These are phyloP conservation scores for Bubo blakistoni DNA, from an alignment of 2,113 vertebrate species.

Conservation along the genomic window DNA sequence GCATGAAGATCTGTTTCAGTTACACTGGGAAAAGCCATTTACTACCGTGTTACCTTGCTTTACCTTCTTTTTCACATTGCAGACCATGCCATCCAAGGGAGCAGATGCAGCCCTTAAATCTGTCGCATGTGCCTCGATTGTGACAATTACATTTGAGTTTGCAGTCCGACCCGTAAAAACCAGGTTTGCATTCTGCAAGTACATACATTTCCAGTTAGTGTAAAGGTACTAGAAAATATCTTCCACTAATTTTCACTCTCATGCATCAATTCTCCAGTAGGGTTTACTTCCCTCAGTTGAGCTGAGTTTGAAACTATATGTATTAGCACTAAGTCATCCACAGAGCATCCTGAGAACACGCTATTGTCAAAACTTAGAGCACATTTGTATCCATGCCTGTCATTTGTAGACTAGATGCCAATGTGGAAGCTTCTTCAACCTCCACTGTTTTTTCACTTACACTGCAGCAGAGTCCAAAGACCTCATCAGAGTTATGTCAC, in stretches of 20 bases:
- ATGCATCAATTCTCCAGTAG: not conserved
- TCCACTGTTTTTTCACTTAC: not conserved
- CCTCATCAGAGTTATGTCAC: not conserved
- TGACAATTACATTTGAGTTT: constrained; percentile 80
- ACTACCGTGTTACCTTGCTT: constrained; percentile 76
- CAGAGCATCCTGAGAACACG: not conserved
- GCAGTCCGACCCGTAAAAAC: constrained; percentile 83
- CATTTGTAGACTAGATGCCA: not conserved
- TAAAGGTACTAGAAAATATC: not conserved
- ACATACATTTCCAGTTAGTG: not conserved
- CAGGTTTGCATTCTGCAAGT: constrained; percentile 75
- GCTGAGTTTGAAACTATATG: not conserved
- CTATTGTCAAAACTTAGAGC: not conserved
- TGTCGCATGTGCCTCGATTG: constrained; percentile 74
- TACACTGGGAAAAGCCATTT: not conserved
- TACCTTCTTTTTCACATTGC: constrained; percentile 86
- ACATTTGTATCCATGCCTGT: not conserved
- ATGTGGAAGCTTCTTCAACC: not conserved
- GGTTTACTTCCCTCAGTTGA: not conserved
- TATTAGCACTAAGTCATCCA: not conserved
- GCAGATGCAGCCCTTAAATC: constrained; percentile 85
- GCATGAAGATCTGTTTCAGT: not conserved
- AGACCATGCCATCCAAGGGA: constrained; percentile 72
- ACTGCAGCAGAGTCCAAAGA: not conserved
- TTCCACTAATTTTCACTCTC: not conserved